Percentiles rank a stretch among this genome's conserved stretches.
phyloP scores from a whole-genome alignment of 53 echinoderm and acorn worm species.

The Glandiceps talaboti region DNA sequence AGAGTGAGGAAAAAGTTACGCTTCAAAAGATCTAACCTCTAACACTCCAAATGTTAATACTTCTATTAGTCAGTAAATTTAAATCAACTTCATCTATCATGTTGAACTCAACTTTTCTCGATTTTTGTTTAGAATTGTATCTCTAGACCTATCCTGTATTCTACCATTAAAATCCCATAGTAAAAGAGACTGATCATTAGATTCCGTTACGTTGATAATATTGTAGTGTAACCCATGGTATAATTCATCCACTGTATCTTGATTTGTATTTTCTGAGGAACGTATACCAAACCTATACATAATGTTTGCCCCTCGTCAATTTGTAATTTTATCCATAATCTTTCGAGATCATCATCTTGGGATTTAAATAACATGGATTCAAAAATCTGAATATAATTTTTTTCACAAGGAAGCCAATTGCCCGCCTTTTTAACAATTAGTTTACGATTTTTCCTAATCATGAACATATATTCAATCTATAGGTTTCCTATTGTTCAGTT shows the following conservation, averaged over 20 bases:
- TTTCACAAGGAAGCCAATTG: neutral
- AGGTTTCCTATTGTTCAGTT: neutral
- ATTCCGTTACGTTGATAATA: neutral
- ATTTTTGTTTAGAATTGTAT: too few species aligned
- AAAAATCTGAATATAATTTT: neutral
- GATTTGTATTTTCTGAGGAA: neutral
- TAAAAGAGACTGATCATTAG: neutral
- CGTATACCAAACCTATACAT: neutral
- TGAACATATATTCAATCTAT: too few species aligned
- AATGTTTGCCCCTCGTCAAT: neutral
- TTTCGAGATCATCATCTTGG: neutral
- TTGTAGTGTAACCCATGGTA: neutral
- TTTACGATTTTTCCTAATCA: neutral
- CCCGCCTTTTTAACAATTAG: neutral
- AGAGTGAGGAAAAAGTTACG: too few species aligned
- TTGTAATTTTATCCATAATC: neutral
- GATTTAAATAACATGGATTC: neutral
- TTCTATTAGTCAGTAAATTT: too few species aligned
- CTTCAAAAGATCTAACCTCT: too few species aligned
- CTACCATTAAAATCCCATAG: neutral
- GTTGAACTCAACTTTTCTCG: neutral
- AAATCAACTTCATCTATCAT: neutral
- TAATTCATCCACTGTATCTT: neutral
- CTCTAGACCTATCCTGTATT: neutral
- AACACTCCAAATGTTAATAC: too few species aligned